Percentiles rank a stretch among this genome's conserved stretches.
These are phyloP conservation scores for Otus sunia DNA, from an alignment of 2,113 vertebrate species.

Conservation along the genomic window DNA sequence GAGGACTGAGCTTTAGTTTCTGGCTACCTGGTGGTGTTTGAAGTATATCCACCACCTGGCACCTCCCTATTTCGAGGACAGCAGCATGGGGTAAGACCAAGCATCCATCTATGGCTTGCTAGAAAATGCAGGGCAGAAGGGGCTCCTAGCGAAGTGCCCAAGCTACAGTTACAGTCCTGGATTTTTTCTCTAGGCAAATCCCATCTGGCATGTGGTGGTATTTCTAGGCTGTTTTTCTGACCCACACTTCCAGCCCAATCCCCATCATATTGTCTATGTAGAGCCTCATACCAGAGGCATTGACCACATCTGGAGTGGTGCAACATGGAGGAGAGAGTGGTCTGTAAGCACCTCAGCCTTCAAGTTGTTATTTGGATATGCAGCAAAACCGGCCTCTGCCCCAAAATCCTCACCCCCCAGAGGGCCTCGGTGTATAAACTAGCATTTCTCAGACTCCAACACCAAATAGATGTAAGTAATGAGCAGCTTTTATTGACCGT, in stretches of 20 bases:
- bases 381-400: not conserved
- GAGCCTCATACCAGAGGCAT: not conserved
- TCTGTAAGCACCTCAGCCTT: not conserved
- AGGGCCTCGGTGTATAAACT: not conserved
- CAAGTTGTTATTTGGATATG: not conserved
- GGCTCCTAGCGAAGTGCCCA: not conserved
- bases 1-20: not conserved
- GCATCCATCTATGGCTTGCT: not conserved
- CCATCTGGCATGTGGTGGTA: accelerated
- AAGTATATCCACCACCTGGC: not conserved
- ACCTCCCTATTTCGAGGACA: not conserved
- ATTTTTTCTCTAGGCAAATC: not conserved
- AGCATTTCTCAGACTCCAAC: not conserved
- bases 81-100: not conserved
- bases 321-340: not conserved
- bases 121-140: not conserved
- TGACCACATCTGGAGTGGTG: not conserved
- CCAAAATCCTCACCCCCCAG: not conserved
- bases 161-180: not conserved
- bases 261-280: not conserved
- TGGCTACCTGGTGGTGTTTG: not conserved
- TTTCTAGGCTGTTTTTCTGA: not conserved
- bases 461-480: not conserved
- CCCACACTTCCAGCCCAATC: not conserved
- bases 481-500: not conserved